These are phyloP conservation scores for Brachynemurus nebulosus DNA, from an alignment of 2,888 invertebrate genomes.

Conservation along the genomic window DNA sequence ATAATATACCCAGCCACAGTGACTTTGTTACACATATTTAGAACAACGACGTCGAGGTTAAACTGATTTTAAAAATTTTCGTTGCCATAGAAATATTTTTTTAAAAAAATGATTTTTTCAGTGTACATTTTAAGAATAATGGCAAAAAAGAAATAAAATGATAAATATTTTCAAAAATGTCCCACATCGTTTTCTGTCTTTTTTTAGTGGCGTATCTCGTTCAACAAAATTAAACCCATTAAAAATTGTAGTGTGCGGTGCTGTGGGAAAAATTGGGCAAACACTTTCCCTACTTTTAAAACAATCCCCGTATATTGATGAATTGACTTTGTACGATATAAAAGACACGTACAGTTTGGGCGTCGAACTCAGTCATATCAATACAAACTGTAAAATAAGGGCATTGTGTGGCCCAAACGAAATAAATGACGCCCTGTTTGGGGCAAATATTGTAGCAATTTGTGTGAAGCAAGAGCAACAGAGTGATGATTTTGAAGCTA, in stretches of 20 bases:
- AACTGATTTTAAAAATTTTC: too few species aligned
- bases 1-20: too few species aligned
- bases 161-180: too few species aligned
- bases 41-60: too few species aligned
- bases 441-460: conserved; percentile 4
- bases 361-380: conserved; percentile 32
- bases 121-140: too few species aligned
- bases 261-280: conserved; percentile 37
- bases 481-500: neutral
- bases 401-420: conserved; percentile 23
- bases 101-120: too few species aligned
- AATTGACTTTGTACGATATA: conserved; percentile 43
- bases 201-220: too few species aligned
- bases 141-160: too few species aligned
- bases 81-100: too few species aligned
- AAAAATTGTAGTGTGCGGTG: neutral
- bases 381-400: conserved; percentile 32
- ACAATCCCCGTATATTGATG: conserved; percentile 40
- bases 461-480: neutral
- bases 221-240: too few species aligned
- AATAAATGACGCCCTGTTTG: conserved; percentile 25
- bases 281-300: conserved; percentile 42
- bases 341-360: conserved; percentile 27
- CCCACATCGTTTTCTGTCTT: too few species aligned
- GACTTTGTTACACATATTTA: too few species aligned